phyloP scores from a whole-genome alignment of 2,113 vertebrate genomes.

The Perca schrenkii region DNA sequence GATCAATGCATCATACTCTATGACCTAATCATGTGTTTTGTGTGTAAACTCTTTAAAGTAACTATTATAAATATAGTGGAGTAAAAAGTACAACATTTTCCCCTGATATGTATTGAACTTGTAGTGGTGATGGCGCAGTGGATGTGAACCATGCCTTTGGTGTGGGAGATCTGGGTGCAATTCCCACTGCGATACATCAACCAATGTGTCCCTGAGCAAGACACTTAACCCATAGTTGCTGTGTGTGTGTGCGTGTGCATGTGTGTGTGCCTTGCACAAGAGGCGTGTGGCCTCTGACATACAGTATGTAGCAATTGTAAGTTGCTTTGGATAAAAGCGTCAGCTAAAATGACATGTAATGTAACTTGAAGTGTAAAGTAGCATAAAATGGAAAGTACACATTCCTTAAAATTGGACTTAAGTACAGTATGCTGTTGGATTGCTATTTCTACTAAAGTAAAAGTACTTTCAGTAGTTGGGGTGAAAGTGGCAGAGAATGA shows the following conservation, averaged over 20 bases:
- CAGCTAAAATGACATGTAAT: no score
- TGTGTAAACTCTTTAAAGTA: background rate
- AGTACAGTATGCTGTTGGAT: background rate
- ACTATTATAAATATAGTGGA: background rate
- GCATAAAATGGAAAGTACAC: background rate
- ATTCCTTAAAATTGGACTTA: background rate
- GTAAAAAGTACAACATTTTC: background rate
- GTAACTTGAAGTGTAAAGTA: background rate
- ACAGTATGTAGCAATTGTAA: no score
- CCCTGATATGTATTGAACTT: background rate
- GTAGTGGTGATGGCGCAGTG: background rate
- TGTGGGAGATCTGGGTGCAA: no score
- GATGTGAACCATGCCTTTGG: no score
- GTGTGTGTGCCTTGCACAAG: no score
- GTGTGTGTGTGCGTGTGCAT: no score
- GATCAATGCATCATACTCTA: background rate
- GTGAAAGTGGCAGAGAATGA: constrained; percentile 2
- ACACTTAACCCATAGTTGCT: no score
- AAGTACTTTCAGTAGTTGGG: background rate
- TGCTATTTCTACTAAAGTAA: background rate
- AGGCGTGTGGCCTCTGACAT: no score
- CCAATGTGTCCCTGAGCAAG: no score
- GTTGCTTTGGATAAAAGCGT: no score
- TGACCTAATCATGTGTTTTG: background rate
- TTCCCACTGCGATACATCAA: no score